Base-by-base conservation (phyloP, 2,113 vertebrate species). In the Condylura cristata region DNA sequence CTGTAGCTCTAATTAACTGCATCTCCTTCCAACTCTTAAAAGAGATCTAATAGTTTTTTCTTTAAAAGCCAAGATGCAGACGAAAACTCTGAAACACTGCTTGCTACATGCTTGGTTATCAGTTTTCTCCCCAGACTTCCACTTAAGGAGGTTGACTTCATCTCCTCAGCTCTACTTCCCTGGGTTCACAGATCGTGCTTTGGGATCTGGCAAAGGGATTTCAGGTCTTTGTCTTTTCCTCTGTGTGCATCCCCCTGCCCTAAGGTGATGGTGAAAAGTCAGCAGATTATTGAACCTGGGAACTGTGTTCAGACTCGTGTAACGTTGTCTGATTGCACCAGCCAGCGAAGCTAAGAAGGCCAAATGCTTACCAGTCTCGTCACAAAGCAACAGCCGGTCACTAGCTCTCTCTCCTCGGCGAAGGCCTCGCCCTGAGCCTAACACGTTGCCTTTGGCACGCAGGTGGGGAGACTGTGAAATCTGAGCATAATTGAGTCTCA, bases 401-500 rank as follows among this genome's bases (percentile, higher is more conserved):
- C 96, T 95, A 95, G 93, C 84, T 91, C 79, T 94, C 91, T 97
- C 90, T 96, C 95, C 86, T 86, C 97, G 96, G 96, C 94, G 90
- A 92, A 89, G 91, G 86, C 93, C 95, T 96, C 81, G 92, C 83
- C 95, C 90, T 97, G 61, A 66, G 93, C 93, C 85, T 93, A 96
- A 84, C 95, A 95, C 97, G 51, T 16, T 95, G 91, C 0, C 0
- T 95, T 97, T 98, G 97, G 97, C 97, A 96, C 97, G 88, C 88
- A 96, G 93, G 24, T 60, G 70, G 68, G 90, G 85, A 98, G 97
- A 97, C 95, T 96, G 88, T 97, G 98, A 98, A 98, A 97, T 96
- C 91, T 95, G 97, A 96, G 96, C 70, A 97, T 98, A 98, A 99
- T 98, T 97, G 97, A 98, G 98, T 98, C 98, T 98, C 98, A 98